A percentile compares a stretch with the other conserved stretches of the same genome.
Evolutionary conservation across 2,797 vertebrate species (phyloP).

Genomic region (Crocidura indochinensis): DNA sequence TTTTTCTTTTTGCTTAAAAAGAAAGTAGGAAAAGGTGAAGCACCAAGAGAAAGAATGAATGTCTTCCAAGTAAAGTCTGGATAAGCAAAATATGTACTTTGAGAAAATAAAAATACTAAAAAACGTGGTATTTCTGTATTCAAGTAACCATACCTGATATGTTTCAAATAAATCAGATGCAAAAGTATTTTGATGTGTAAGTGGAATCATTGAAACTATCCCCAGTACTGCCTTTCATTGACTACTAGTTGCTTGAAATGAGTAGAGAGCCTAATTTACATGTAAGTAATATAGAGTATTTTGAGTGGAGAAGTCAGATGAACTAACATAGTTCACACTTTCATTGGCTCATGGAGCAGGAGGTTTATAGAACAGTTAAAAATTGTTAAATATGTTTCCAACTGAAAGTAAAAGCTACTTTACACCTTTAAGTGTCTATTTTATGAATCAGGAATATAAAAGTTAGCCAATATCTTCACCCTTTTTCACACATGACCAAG

Average conservation of each 20-base stretch:
- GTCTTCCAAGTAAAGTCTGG: not conserved
- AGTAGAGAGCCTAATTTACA: not conserved
- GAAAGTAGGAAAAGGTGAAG: not conserved
- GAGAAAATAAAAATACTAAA: not conserved
- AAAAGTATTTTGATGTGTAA: not conserved
- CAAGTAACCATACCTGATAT: not conserved
- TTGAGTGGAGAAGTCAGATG: not conserved
- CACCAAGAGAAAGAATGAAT: slow-evolving; percentile 43
- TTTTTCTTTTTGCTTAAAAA: slow-evolving; percentile 36
- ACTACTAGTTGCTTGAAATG: not conserved
- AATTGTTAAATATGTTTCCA: not conserved
- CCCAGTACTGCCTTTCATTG: not conserved
- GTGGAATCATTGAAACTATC: not conserved
- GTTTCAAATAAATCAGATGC: slow-evolving; percentile 3
- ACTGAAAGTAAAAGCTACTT: not conserved
- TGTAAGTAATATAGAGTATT: not conserved
- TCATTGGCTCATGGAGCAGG: not conserved
- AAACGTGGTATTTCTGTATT: not conserved
- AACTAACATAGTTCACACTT: slow-evolving; percentile 24
- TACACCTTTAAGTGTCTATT: not conserved
- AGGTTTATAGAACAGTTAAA: too few relatives aligned
- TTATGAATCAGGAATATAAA: not conserved
- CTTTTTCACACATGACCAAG: not conserved
- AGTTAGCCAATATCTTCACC: not conserved
- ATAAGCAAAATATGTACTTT: not conserved